Base-by-base conservation (phyloP, 2,113 vertebrate genomes). In the Scalopus aquaticus region DNA sequence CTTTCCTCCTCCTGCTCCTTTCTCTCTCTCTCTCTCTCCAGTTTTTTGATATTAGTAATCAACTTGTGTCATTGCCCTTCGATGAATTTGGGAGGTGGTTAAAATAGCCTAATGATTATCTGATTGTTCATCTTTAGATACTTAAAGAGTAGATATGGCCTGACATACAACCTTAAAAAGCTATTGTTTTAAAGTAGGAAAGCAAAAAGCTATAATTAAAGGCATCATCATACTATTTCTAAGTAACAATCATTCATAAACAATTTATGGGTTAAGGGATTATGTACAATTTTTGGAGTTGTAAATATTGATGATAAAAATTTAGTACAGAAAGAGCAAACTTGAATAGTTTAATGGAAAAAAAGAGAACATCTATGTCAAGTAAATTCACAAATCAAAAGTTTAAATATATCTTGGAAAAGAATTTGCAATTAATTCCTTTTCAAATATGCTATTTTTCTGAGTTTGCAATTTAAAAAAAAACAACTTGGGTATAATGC, bases 211-310 rank as follows among this genome's bases (percentile, higher is more conserved):
- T 88, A n/a, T 26, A 44, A 91, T 35, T 76, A 44, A 65, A 89
- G 65, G 82, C 37, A 72, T 30, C 58, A 22, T 44, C 24, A 49
- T 49, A 44, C 3, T 82, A 26, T 64, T 70, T 91, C 35, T 91
- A 79, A 93, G 26, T 79, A 86, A 35, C 16, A 77, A 70, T 72
- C 11, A 86, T 62, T 96, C 76, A 94, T 49, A 92, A 89, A 93
- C 2, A 80, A 42, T 81, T 83, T 62, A 37, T 42, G 22, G 13
- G 7, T 39, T 86, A 42, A 4, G 4, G 2, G 1, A 78, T 92
- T 73, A 70, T 32, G 56, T 62, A 76, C 58, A 81, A 58, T 39
- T 83, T 73, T 87, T 12, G 9, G 42, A 87, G 49, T 58, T 58
- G 8, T 32, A 86, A 93, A 58, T 54, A 76, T 12, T 30, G 35